phyloP scores from a whole-genome alignment of 2,113 vertebrate genomes.

The Pyxicephalus adspersus region DNA sequence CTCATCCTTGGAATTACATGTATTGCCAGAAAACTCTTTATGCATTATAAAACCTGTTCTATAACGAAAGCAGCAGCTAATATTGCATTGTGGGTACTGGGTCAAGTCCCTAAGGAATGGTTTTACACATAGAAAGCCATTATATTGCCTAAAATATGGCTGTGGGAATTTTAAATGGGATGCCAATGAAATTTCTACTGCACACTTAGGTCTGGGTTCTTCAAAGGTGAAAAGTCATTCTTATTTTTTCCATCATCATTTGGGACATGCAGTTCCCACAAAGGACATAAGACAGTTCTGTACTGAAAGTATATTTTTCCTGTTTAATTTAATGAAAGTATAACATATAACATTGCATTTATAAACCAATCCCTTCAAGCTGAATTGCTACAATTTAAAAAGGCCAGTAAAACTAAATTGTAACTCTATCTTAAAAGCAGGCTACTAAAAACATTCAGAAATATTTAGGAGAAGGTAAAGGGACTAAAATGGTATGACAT shows the following conservation, averaged over 20 bases:
- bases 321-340: too few species aligned
- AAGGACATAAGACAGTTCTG: too few species aligned
- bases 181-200: not conserved
- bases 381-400: not conserved
- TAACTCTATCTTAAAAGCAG: too few species aligned
- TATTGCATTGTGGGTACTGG: not conserved
- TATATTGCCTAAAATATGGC: not conserved
- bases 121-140: not conserved
- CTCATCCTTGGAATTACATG: not conserved
- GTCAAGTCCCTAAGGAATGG: not conserved
- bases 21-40: not conserved
- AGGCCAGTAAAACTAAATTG: too few species aligned
- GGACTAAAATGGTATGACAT: too few species aligned
- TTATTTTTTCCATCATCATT: not conserved
- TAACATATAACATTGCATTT: too few species aligned
- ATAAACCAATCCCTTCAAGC: too few species aligned
- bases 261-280: too few species aligned
- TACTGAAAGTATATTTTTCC: too few species aligned
- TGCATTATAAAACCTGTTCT: not conserved
- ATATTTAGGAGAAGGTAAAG: too few species aligned
- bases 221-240: not conserved
- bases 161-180: not conserved
- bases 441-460: too few species aligned
- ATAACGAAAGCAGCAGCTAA: not conserved
- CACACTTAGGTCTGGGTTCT: not conserved